Conservation (phyloP, 2,888 invertebrate species). For the Ormyrus nitidulus region DNA sequence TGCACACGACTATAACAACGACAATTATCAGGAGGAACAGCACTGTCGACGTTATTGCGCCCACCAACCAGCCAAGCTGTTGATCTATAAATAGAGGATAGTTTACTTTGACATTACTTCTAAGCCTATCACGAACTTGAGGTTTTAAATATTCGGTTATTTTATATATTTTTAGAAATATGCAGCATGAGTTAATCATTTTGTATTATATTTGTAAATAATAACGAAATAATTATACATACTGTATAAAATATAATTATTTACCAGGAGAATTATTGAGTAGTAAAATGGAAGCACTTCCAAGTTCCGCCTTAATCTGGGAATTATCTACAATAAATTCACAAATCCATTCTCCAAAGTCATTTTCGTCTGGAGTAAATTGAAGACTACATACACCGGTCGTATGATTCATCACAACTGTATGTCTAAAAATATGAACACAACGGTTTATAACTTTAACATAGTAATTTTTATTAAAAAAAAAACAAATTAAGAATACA, state of each 20-base stretch:
- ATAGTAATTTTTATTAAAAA: too few species aligned
- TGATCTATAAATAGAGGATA: conserved; percentile 63
- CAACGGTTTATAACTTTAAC: too few species aligned
- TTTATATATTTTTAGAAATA: background rate
- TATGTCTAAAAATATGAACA: conserved; percentile 61
- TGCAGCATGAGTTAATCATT: background rate
- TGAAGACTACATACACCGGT: conserved; percentile 70
- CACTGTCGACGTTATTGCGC: conserved; percentile 69
- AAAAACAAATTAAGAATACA: too few species aligned
- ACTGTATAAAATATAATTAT: conserved; percentile 22
- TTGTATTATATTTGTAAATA: background rate
- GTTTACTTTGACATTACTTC: too few species aligned
- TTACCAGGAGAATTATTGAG: conserved; percentile 66
- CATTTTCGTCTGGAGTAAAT: conserved; percentile 67
- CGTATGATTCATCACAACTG: conserved; percentile 67
- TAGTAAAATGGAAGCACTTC: conserved; percentile 68
- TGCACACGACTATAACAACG: conserved; percentile 70
- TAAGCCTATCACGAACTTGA: too few species aligned
- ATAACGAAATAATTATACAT: background rate
- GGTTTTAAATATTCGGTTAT: background rate
- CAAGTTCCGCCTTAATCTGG: conserved; percentile 64
- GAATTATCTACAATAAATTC: conserved; percentile 64
- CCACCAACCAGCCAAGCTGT: conserved; percentile 71
- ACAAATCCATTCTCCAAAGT: conserved; percentile 73
- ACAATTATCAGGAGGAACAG: conserved; percentile 69